These are phyloP conservation scores for Catagonus wagneri DNA, from an alignment of 2,113 vertebrate species.

Conservation along the genomic window DNA sequence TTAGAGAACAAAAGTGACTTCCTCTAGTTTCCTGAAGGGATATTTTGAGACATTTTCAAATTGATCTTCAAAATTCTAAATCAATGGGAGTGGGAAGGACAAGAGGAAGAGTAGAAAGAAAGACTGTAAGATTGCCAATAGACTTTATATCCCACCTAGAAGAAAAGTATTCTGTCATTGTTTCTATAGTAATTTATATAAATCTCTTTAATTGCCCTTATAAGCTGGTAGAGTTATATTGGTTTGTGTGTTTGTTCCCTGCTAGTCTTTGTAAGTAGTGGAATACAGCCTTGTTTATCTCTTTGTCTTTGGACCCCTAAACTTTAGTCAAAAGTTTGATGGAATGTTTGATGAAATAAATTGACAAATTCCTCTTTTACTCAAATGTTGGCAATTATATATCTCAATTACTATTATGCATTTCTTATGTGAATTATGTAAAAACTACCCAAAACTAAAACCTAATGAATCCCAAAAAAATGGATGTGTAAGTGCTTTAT, in stretches of 20 bases:
- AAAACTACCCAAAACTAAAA: constrained; percentile 29
- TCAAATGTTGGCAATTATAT: not conserved
- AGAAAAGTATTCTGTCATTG: not conserved
- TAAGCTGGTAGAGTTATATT: not conserved
- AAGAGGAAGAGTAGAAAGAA: not conserved
- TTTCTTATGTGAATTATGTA: constrained; percentile 28
- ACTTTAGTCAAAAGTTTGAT: not conserved
- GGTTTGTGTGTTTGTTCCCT: not conserved
- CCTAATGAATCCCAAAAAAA: not conserved
- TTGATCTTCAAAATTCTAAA: not conserved
- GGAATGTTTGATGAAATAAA: not conserved
- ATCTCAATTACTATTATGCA: not conserved
- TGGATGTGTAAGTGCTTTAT: constrained; percentile 1
- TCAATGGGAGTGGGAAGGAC: not conserved
- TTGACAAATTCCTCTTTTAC: not conserved
- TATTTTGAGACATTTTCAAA: not conserved
- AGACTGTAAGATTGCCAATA: not conserved
- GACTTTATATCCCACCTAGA: not conserved
- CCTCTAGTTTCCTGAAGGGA: not conserved
- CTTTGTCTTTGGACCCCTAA: not conserved
- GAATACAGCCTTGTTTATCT: not conserved
- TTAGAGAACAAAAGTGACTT: not conserved
- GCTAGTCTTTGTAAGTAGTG: not conserved
- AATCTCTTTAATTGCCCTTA: not conserved
- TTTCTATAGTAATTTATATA: not conserved